Evolutionary conservation across 2,888 invertebrate genomes (phyloP), one percentile per base, ranked within the genome.

Genomic region (Platerodrilus igneus): DNA sequence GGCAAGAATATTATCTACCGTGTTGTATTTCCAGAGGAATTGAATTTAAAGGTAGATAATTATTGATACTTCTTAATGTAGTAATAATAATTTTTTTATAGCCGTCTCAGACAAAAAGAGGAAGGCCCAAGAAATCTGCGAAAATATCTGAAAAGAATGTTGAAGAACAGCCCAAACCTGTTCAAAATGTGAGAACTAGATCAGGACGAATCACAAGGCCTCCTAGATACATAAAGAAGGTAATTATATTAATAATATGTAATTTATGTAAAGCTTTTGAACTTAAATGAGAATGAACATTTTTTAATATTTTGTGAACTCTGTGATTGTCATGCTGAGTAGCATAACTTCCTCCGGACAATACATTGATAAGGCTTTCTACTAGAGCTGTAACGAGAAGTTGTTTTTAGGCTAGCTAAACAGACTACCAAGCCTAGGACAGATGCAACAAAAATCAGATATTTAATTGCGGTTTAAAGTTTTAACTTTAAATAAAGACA

Each of bases 121-220:
- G 62, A 3, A 49, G 62, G 16, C 62, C 61, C 3, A 61, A 59
- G 44, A 62, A 58, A 39, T 54, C 53, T 36, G 42, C 47, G 14
- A 29, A 38, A n/a, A 40, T 47, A 27, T 44, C 52, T 23, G 16
- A 28, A 18, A 29, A 41, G 8, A 32, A 27, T 8, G 19, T 17
- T 20, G 38, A 34, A 18, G 40, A 45, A 23, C 32, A 36, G n/a
- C 28, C 30, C 9, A 48, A 39, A 38, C 18, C 47, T 7, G 30
- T 46, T 13, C 50, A 60, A 52, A 51, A 47, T 28, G 53, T 55
- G 7, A 55, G 63, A 35, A 66, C 66, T 13, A 41, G 66, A 33
- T 66, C 64, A 4, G 66, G 66, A 4, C 53, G 66, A 26, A 50
- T 62, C 14, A 58, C 65, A 1, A 63, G 61, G 41, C 58, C 63